These are phyloP conservation scores for Automeris io DNA, from an alignment of 2,888 invertebrate genomes.

Conservation along the genomic window DNA sequence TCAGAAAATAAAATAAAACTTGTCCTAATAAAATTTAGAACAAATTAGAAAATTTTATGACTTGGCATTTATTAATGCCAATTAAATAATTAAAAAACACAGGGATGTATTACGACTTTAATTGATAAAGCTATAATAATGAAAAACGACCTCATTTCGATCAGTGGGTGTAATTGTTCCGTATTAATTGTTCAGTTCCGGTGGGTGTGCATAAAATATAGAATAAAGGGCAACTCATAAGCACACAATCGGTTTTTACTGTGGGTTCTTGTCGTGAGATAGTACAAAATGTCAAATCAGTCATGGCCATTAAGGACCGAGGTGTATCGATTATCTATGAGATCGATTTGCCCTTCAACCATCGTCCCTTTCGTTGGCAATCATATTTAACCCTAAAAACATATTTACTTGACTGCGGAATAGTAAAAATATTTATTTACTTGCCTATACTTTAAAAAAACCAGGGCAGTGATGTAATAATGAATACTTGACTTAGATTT, in stretches of 20 bases:
- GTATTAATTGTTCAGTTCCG: conserved; percentile 42
- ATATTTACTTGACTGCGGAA: neutral
- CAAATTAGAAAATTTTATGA: no score
- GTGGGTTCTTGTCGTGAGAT: conserved; percentile 18
- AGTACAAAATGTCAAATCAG: conserved; percentile 34
- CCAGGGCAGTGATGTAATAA: no score
- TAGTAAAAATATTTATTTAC: neutral
- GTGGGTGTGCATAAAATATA: conserved; percentile 48
- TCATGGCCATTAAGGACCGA: conserved; percentile 24
- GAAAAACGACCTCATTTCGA: conserved; percentile 52
- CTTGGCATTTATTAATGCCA: no score
- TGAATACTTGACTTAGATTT: no score
- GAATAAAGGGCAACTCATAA: conserved; percentile 45
- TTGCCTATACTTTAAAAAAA: no score
- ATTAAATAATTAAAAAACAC: no score
- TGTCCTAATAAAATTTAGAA: no score
- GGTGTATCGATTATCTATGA: conserved; percentile 23
- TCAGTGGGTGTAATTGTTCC: conserved; percentile 49
- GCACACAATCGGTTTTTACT: conserved; percentile 46
- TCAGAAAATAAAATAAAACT: no score
- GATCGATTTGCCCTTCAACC: conserved; percentile 23
- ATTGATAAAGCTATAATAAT: conserved; percentile 1
- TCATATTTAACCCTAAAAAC: conserved; percentile 4
- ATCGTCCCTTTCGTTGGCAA: conserved; percentile 12
- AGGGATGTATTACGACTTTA: neutral